A percentile compares a stretch with the other conserved stretches of the same genome.
phyloP scores from a whole-genome alignment of 2,888 invertebrate genomes.

The Amphipoea oculea region DNA sequence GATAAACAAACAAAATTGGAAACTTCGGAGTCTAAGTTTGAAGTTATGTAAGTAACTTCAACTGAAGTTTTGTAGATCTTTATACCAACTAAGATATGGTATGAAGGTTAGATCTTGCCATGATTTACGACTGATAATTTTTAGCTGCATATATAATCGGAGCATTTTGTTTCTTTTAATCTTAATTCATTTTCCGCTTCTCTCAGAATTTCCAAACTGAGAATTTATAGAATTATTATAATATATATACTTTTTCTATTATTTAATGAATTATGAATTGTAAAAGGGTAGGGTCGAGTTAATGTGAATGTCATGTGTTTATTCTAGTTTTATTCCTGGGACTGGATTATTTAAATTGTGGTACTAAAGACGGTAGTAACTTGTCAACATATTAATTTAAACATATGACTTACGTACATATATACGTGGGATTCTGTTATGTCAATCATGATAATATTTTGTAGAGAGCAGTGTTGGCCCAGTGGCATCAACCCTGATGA shows the following conservation, averaged over 20 bases:
- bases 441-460: not conserved
- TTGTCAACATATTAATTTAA: constrained; percentile 6
- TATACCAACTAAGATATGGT: constrained; percentile 29
- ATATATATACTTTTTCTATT: not conserved
- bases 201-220: not conserved
- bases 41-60: constrained; percentile 7
- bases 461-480: too few relatives aligned
- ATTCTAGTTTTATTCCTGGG: constrained; percentile 14
- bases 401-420: not conserved
- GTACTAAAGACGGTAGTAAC: not conserved
- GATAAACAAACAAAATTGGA: constrained; percentile 14
- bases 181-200: not conserved
- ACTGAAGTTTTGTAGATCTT: constrained; percentile 13
- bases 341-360: constrained; percentile 25
- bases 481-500: too few relatives aligned
- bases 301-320: constrained; percentile 15
- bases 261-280: constrained; percentile 13
- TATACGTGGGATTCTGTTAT: too few relatives aligned
- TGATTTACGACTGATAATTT: constrained; percentile 54
- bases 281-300: constrained; percentile 39
- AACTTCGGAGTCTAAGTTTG: not conserved
- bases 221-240: not conserved
- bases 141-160: constrained; percentile 27
- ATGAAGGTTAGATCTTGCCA: constrained; percentile 51
- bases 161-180: not conserved